These are phyloP conservation scores for Ectemnius continuus DNA, from an alignment of 2,888 invertebrate species.

Conservation along the genomic window DNA sequence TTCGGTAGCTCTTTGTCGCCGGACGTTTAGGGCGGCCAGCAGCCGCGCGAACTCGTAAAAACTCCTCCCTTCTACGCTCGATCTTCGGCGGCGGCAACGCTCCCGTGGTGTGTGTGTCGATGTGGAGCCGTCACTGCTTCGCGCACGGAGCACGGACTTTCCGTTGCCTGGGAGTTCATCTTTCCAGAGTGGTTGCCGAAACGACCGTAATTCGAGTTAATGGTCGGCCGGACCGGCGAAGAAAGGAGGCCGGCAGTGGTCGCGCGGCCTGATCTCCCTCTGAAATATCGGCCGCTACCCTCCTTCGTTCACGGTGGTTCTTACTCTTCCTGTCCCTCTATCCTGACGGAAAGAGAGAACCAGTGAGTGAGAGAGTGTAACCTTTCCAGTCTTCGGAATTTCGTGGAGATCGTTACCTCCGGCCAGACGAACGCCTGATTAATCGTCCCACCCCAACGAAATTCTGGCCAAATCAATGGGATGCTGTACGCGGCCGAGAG, in stretches of 20 bases:
- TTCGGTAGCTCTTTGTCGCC: neutral
- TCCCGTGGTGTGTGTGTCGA: neutral
- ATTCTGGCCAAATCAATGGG: conserved; percentile 58
- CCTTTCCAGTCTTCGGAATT: too few species aligned
- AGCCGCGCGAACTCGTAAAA: conserved; percentile 48
- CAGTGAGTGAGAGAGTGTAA: neutral
- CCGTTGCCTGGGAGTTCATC: conserved; percentile 50
- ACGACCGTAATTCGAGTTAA: conserved; percentile 64
- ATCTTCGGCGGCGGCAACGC: conserved; percentile 22
- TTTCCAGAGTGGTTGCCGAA: conserved; percentile 54
- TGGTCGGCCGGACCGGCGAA: conserved; percentile 51
- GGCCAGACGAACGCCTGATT: conserved; percentile 47
- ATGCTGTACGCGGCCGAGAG: conserved; percentile 33
- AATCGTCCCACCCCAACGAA: conserved; percentile 50
- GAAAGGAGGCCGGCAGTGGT: conserved; percentile 51
- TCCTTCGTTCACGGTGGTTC: neutral
- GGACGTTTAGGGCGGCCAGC: neutral
- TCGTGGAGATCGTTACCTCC: neutral
- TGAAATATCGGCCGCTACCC: conserved; percentile 51
- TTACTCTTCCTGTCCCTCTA: neutral
- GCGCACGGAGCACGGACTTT: conserved; percentile 15
- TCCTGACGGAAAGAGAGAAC: neutral
- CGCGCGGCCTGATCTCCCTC: conserved; percentile 51
- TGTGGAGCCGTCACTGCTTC: neutral
- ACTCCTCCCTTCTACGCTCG: conserved; percentile 15